Percentiles rank a stretch among this genome's conserved stretches.
These are phyloP conservation scores for Erithacus rubecula DNA, from an alignment of 2,797 vertebrate genomes.

Conservation along the genomic window DNA sequence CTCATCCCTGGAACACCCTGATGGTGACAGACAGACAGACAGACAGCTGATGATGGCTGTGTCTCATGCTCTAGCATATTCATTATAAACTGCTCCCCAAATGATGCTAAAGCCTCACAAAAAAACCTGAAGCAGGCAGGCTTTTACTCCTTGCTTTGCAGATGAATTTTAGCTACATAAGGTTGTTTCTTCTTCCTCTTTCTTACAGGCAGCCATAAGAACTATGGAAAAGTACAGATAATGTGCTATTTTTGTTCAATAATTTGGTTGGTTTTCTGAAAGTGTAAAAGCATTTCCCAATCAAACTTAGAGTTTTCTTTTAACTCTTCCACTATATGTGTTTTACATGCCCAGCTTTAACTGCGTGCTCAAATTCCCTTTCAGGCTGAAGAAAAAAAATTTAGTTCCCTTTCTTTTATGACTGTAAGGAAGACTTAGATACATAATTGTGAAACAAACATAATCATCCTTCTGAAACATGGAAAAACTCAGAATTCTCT, in stretches of 20 bases:
- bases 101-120: not conserved
- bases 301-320: not conserved
- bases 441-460: not conserved
- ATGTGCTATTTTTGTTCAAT: not conserved
- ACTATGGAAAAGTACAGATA: not conserved
- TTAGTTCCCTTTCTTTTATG: not conserved
- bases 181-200: slow-evolving; percentile 3
- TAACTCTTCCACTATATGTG: not conserved
- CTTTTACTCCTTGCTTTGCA: not conserved
- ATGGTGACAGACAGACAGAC: not conserved
- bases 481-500: not conserved
- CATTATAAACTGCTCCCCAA: not conserved
- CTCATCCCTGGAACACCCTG: not conserved
- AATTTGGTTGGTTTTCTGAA: not conserved
- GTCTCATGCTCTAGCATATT: not conserved
- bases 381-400: not conserved
- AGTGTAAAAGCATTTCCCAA: not conserved
- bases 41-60: not conserved
- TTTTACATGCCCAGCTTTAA: not conserved
- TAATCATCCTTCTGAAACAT: not conserved
- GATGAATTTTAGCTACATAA: not conserved
- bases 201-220: not conserved
- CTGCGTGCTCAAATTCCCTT: not conserved
- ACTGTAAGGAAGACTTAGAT: not conserved
- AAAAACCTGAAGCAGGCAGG: not conserved